Evolutionary conservation across 1,140 invertebrate genomes (phyloP).

Genomic region (Mycetomoellerius zeteki): DNA sequence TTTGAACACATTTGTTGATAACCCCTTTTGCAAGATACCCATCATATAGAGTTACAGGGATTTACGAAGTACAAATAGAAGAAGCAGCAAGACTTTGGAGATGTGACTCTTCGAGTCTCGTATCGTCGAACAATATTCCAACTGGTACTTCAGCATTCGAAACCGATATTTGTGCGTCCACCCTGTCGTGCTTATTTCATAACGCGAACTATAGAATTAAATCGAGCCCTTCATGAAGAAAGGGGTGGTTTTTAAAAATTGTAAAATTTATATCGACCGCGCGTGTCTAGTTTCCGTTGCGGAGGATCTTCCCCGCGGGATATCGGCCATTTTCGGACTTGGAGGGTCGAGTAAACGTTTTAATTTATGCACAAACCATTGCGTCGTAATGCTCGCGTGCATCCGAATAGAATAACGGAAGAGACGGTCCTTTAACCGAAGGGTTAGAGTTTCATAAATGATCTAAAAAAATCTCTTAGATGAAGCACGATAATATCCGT

Average conservation of each 20-base stretch:
- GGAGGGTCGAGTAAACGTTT: conserved; percentile 68
- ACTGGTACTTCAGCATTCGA: not conserved
- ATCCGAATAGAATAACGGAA: conserved; percentile 73
- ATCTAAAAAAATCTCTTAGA: conserved; percentile 5
- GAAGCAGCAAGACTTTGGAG: conserved; percentile 59
- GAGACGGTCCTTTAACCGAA: conserved; percentile 62
- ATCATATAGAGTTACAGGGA: conserved; percentile 82
- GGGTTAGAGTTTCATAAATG: conserved; percentile 17
- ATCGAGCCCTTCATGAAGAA: not conserved
- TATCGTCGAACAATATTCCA: not conserved
- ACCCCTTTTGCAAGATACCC: conserved; percentile 81
- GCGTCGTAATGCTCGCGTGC: conserved; percentile 68
- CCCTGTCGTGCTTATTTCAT: not conserved
- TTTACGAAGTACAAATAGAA: conserved; percentile 74
- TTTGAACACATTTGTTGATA: conserved; percentile 87
- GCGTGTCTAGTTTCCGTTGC: conserved; percentile 76
- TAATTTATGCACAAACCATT: conserved; percentile 79
- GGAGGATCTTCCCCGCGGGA: conserved; percentile 82
- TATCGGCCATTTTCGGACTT: conserved; percentile 63
- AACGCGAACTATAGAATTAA: not conserved
- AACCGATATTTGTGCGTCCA: not conserved
- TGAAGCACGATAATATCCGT: not conserved
- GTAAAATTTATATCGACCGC: conserved; percentile 79
- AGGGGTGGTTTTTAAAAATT: conserved; percentile 82
- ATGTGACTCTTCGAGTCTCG: conserved; percentile 16